These are phyloP conservation scores for Apostichopus californicus DNA, from an alignment of 35 echinoderm and acorn worm genomes.

Conservation along the genomic window DNA sequence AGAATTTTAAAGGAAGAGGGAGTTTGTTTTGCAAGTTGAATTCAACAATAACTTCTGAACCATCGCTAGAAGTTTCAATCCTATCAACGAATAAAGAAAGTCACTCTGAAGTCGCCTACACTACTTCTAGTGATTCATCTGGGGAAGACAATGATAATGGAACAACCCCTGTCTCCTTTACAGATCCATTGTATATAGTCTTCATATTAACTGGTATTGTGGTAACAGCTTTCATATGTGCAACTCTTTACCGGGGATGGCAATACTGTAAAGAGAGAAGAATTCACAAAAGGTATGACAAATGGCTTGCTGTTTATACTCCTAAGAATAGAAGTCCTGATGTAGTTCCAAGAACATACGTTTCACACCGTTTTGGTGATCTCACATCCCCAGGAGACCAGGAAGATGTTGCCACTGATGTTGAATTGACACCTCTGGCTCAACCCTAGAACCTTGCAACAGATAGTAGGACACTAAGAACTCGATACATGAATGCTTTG, in stretches of 20 bases:
- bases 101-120: neutral
- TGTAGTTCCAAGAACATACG: too few relatives aligned
- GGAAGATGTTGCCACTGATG: too few relatives aligned
- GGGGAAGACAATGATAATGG: neutral
- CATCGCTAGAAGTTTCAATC: neutral
- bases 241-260: neutral
- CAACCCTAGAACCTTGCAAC: too few relatives aligned
- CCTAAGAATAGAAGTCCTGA: too few relatives aligned
- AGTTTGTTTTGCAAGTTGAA: neutral
- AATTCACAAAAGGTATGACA: neutral
- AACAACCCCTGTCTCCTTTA: neutral
- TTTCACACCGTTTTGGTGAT: too few relatives aligned
- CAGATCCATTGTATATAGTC: neutral
- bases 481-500: too few relatives aligned
- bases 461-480: too few relatives aligned
- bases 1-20: neutral
- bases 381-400: too few relatives aligned
- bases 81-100: neutral
- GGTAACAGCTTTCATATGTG: neutral
- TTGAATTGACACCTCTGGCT: too few relatives aligned
- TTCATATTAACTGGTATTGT: neutral
- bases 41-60: neutral
- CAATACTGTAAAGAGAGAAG: neutral
- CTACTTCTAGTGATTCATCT: neutral
- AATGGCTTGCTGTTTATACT: neutral